Evolutionary conservation across 2,888 invertebrate genomes (phyloP), one percentile per base, ranked within the genome.

Genomic region (Drosophila rubida): DNA sequence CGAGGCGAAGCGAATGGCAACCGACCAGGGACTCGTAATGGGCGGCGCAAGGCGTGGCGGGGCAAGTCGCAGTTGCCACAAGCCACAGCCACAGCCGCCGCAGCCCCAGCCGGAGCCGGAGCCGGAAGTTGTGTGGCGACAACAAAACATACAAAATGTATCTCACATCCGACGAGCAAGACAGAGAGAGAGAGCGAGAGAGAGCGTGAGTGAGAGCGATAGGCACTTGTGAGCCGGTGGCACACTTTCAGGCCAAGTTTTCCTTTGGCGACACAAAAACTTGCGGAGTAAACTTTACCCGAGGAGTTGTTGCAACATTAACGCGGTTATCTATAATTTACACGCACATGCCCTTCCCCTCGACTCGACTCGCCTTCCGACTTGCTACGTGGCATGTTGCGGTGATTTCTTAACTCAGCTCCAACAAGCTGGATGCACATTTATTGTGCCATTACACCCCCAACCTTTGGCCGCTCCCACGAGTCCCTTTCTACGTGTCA

Each of bases 301-400:
- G 22, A 54, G 75, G 41, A 68, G 63, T 62, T 75, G 80, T 61
- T 80, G 83, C 80, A 85, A 80, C 83, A 88, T 84, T 84, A 88
- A 86, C 88, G 78, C 83, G 84, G 69, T 86, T 84, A 84, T 84
- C 83, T 84, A 88, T 88, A 86, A 84, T 84, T 88, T 64, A 86
- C 83, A 84, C 80, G 78, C 88, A 74, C 59, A 60, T 41, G 41
- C 19, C 39, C n/a, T 22, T n/a, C 37, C 25, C 4, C 32, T 46
- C 14, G 16, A 23, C 30, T 9, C n/a, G 5, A 23, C 5, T 23
- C 23, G 25, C 6, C 30, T 2, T 9, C 2, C n/a, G 23, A 5
- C 25, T 41, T n/a, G 4, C 42, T 30, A 16, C 39, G 25, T 27
- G 50, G 5, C 16, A 25, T 22, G 14, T 48, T 51, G 54, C 51